A percentile compares a stretch with the other conserved stretches of the same genome.
Evolutionary conservation across 2,888 invertebrate species (phyloP).

Genomic region (Brachyptera risi): DNA sequence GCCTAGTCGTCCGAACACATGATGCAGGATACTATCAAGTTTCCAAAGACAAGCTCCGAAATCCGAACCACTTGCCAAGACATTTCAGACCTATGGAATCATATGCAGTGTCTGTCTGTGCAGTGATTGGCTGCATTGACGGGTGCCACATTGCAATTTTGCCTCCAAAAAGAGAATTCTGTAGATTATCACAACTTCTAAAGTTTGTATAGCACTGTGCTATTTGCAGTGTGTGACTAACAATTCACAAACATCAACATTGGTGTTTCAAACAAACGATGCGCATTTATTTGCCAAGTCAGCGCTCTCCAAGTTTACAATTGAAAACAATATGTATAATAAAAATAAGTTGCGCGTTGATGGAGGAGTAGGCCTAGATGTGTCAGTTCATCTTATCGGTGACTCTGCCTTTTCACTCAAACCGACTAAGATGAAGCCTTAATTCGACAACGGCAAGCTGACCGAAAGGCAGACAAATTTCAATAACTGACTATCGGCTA

Average conservation of each 20-base stretch:
- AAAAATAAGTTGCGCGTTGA: too few relatives aligned
- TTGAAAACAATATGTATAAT: too few relatives aligned
- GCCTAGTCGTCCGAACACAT: conserved; percentile 5
- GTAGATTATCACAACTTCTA: too few relatives aligned
- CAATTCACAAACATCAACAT: background rate
- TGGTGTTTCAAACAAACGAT: background rate
- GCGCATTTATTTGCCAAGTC: background rate
- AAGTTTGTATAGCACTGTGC: too few relatives aligned
- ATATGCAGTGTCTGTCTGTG: conserved; percentile 12
- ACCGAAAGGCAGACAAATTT: too few relatives aligned
- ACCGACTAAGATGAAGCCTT: too few relatives aligned
- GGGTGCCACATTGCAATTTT: conserved; percentile 24
- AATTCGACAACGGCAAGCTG: too few relatives aligned
- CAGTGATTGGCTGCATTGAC: conserved; percentile 24
- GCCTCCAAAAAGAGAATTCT: too few relatives aligned
- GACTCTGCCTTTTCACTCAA: too few relatives aligned
- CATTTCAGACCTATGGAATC: conserved; percentile 20
- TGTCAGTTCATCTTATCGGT: too few relatives aligned
- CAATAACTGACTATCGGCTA: too few relatives aligned
- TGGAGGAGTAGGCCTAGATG: too few relatives aligned
- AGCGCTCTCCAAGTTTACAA: background rate
- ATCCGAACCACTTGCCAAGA: background rate
- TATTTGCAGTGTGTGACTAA: background rate
- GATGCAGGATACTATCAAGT: conserved; percentile 3
- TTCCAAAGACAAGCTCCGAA: conserved; percentile 14